Base-by-base conservation (phyloP, 2,113 vertebrate genomes). In the Clarias magur region DNA sequence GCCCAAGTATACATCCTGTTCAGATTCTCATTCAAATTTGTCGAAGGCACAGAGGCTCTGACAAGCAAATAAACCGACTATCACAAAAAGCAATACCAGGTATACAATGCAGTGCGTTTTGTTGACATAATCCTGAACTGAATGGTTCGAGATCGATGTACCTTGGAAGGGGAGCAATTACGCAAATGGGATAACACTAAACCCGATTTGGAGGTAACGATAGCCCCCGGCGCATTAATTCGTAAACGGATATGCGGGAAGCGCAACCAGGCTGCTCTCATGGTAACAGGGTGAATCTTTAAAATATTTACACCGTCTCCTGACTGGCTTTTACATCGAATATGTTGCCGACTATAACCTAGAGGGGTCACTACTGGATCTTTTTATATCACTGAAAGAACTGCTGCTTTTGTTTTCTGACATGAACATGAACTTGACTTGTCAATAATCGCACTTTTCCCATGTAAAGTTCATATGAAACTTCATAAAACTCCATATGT, bases 131-230 rank as follows among this genome's bases (percentile, higher is more conserved):
- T 38, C 54, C 80, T 79, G 80, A 63, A 54, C 12, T 80, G 63
- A 79, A 73, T 81, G 17, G 59, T 27, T 9, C 0, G 80, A 67
- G 57, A 75, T 76, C 11, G 0, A 54, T 85, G 88, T 60, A 53
- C 25, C 83, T 34, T 62, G 84, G 59, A 86, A 84, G 75, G 48
- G 12, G 60, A 82, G 88, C 94, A 94, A 94, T 96, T 94, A 95
- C 91, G 92, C 91, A 95, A 95, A 95, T 95, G 89, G 92, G 79
- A 92, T 91, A 95, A 95, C 94, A 92, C 93, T 93, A 95, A 94
- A 95, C 94, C 93, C 83, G 89, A 88, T 91, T 89, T 93, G 83
- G 75, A 82, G 88, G 95, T 95, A 95, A 95, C 86, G 78, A 82
- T 92, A 95, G 87, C 90, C 73, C 88, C 42, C 2, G 87, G 87